Conservation (phyloP, 2,113 vertebrate species). For the Oryctolagus cuniculus region mOryCun1.1 NC_091432.1:200031001-200031500, state of each 20-base stretch:
- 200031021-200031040: background rate
- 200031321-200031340: background rate
- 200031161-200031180: conserved; percentile 1
- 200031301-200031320: conserved; percentile 27
- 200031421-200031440: too few relatives aligned
- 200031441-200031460: too few relatives aligned
- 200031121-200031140: background rate
- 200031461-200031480: too few relatives aligned
- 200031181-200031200: conserved; percentile 14
- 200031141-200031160: background rate
- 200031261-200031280: conserved; percentile 15
- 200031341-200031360: conserved; percentile 1
- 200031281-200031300: background rate
- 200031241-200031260: background rate
- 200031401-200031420: too few relatives aligned
- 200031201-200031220: background rate
- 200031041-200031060: background rate
- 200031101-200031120: background rate
- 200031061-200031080: background rate
- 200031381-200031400: too few relatives aligned
- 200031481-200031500: too few relatives aligned
- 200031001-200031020: background rate
- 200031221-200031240: too few relatives aligned
- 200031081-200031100: background rate
- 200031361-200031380: conserved; percentile 47